A percentile compares a stretch with the other conserved stretches of the same genome.
phyloP scores from a whole-genome alignment of 35 echinoderm and acorn worm species.

The Hemicentrotus pulcherrimus region DNA sequence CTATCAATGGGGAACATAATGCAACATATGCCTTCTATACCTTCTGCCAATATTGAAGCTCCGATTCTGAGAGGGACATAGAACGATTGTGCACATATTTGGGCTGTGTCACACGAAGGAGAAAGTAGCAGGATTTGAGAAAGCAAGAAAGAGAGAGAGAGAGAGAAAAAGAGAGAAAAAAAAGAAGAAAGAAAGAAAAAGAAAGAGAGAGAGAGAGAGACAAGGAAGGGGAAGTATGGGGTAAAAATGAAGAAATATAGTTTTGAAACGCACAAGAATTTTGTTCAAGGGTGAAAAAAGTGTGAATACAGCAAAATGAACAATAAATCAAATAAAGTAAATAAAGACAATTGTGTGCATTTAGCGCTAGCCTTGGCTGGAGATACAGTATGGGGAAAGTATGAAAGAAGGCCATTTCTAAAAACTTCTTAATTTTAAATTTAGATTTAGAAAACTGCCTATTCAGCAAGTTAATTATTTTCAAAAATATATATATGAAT shows the following conservation, averaged over 20 bases:
- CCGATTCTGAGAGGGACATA: constrained; percentile 94
- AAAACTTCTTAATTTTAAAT: background rate
- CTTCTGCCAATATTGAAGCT: constrained; percentile 97
- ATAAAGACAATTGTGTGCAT: too few species aligned
- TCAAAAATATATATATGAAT: too few species aligned
- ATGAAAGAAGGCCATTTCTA: background rate
- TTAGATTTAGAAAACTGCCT: too few species aligned
- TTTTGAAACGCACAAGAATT: background rate
- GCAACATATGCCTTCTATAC: constrained; percentile 12
- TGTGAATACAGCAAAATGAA: background rate
- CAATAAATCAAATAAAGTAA: too few species aligned
- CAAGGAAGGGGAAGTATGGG: background rate
- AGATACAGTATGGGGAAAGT: background rate
- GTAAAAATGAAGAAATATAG: background rate
- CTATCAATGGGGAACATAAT: constrained; percentile 2
- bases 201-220: too few species aligned
- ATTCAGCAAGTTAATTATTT: too few species aligned
- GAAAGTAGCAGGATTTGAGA: constrained; percentile 48
- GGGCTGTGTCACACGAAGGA: constrained; percentile 52
- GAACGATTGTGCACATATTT: constrained; percentile 84
- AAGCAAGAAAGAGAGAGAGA: background rate
- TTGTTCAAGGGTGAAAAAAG: background rate
- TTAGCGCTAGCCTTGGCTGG: too few species aligned
- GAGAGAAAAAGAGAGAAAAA: constrained; percentile 27
- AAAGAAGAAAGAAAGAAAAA: too few species aligned